Base-by-base conservation (phyloP, 1,140 invertebrate genomes). In the Oscheius sp. region DNA sequence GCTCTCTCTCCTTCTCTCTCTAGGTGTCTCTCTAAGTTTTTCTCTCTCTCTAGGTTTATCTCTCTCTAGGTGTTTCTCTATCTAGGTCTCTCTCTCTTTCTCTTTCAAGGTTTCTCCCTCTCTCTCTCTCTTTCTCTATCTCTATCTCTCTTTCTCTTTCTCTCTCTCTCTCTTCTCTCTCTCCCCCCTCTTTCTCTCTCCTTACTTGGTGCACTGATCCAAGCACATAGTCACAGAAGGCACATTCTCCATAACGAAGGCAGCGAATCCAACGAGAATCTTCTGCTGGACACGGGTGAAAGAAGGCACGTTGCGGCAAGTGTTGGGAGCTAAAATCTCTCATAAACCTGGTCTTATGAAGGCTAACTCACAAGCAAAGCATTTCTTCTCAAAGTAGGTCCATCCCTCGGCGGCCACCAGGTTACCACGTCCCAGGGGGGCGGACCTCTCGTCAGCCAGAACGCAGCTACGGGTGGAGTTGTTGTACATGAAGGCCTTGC, bases 401-500 rank as follows among this genome's bases (percentile, higher is more conserved):
- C 78, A 81, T 68, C 81, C 83, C 45, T 64, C 63, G 10, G 78
- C 79, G 34, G 84, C 77, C 23, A 78, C 72, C 36, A 83, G 73
- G 66, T 80, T 76, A 29, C 73, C 82, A 63, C 82, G 73, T 59
- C 82, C 82, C 23, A 83, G 77, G 32, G 82, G 82, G 10, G 65
- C 79, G n/a, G 81, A 84, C 29, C 82, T 69, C 64, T 83, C 82
- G 62, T 83, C 83, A 35, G 81, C 80, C 10, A 83, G 71, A 58
- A 80, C 77, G 61, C 82, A 83, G 20, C 74, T 82, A 26, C 78
- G 70, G 45, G 75, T 80, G 34, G 69, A 42, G 45, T 81, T 79
- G 64, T 80, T 79, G 73, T 84, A 83, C 83, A 84, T 83, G 80
- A 83, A 83, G 15, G 83, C 75, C 70, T 83, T 83, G 80, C 82